Conservation (phyloP, 2,797 vertebrate genomes). For the Argya squamiceps region DNA sequence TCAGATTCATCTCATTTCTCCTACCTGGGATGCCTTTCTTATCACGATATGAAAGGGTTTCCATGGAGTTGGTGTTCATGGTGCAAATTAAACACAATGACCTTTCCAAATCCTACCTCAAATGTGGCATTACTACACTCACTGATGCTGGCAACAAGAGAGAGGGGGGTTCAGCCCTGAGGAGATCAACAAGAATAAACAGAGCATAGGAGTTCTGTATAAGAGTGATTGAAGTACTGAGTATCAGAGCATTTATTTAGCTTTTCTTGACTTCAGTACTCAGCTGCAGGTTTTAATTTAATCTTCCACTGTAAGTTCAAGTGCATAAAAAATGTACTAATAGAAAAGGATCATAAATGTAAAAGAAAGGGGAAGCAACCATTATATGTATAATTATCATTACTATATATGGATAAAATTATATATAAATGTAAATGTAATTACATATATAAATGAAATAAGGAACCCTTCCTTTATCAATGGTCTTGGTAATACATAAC, state of each 20-base stretch:
- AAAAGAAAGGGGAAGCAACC: neutral
- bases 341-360: neutral
- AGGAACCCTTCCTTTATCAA: neutral
- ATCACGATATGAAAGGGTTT: neutral
- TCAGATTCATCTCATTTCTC: neutral
- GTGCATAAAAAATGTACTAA: neutral
- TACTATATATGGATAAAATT: neutral
- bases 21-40: neutral
- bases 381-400: neutral
- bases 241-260: neutral
- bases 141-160: neutral
- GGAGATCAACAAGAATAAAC: neutral
- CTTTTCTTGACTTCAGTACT: neutral
- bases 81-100: neutral
- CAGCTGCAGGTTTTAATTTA: neutral
- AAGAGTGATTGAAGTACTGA: neutral
- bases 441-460: neutral
- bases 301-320: neutral
- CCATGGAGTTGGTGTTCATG: neutral
- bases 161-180: neutral
- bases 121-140: neutral
- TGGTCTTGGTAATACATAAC: neutral
- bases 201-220: neutral
- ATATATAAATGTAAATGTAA: neutral
- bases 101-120: too few relatives aligned